Evolutionary conservation across 2,888 invertebrate genomes (phyloP).

Genomic region (Torymus auratus): DNA sequence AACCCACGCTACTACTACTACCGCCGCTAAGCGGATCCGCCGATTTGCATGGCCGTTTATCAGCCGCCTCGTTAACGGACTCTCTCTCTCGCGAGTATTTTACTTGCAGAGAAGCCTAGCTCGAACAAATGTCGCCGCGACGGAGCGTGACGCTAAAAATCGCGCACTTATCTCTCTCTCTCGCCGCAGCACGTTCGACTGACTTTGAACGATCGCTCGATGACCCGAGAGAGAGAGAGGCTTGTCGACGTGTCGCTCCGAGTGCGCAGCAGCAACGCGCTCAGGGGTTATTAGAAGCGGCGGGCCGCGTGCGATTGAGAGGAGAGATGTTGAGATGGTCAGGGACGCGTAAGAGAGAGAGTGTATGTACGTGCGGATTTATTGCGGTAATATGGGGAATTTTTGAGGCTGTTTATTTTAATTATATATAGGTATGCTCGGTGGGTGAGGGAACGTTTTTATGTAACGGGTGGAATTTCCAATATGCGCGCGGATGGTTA

Average conservation of each 20-base stretch:
- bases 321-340: too few relatives aligned
- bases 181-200: conserved; percentile 42
- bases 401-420: too few relatives aligned
- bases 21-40: conserved; percentile 38
- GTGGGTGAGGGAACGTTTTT: too few relatives aligned
- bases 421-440: too few relatives aligned
- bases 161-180: conserved; percentile 38
- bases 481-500: too few relatives aligned
- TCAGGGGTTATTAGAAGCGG: neutral
- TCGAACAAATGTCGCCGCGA: conserved; percentile 4
- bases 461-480: too few relatives aligned
- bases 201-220: conserved; percentile 52
- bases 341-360: too few relatives aligned
- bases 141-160: conserved; percentile 50
- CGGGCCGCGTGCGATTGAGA: too few relatives aligned
- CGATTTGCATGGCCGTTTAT: conserved; percentile 50
- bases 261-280: neutral
- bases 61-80: conserved; percentile 40
- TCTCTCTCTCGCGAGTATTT: conserved; percentile 20
- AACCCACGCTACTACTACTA: too few relatives aligned
- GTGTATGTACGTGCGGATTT: too few relatives aligned
- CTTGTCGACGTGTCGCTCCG: neutral
- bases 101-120: conserved; percentile 39
- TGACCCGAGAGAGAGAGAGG: conserved; percentile 19
- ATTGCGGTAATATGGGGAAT: too few relatives aligned